These are phyloP conservation scores for Pemphigus obesinymphae DNA, from an alignment of 1,140 invertebrate species.

Conservation along the genomic window DNA sequence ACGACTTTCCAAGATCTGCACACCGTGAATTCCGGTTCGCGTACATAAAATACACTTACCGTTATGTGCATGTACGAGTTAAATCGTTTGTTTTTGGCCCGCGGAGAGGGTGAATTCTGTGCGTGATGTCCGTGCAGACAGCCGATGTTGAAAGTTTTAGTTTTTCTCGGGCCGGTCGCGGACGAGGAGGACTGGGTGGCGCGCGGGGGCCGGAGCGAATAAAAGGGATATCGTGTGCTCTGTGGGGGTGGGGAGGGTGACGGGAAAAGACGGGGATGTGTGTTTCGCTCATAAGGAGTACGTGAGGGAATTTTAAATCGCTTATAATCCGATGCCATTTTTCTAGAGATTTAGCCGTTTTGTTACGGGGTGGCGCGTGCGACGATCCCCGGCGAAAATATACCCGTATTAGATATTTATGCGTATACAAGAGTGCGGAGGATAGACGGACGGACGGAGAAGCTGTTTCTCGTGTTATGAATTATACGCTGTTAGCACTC, in stretches of 20 bases:
- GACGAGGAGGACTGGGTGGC: neutral
- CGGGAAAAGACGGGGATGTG: neutral
- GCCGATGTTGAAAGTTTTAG: conserved; percentile 30
- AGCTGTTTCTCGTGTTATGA: neutral
- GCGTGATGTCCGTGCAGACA: neutral
- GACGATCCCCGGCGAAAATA: neutral
- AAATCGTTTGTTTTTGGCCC: neutral
- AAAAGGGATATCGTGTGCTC: neutral
- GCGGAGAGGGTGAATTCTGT: neutral
- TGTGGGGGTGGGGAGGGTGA: too few species aligned
- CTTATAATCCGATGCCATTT: conserved; percentile 31
- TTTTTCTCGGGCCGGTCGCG: neutral
- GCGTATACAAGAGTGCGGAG: neutral
- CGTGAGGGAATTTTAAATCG: conserved; percentile 33
- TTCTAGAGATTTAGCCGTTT: conserved; percentile 23
- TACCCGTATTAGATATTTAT: too few species aligned
- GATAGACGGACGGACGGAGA: neutral
- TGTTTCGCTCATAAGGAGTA: conserved; percentile 9
- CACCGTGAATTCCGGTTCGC: neutral
- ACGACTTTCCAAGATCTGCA: neutral
- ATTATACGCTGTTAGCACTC: conserved; percentile 6
- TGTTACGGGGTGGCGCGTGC: neutral
- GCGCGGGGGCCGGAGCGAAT: neutral
- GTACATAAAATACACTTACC: neutral
- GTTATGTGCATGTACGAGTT: neutral